Evolutionary conservation across 1,140 invertebrate species (phyloP), one percentile per base, ranked within the genome.

Genomic region (Periplaneta americana): DNA sequence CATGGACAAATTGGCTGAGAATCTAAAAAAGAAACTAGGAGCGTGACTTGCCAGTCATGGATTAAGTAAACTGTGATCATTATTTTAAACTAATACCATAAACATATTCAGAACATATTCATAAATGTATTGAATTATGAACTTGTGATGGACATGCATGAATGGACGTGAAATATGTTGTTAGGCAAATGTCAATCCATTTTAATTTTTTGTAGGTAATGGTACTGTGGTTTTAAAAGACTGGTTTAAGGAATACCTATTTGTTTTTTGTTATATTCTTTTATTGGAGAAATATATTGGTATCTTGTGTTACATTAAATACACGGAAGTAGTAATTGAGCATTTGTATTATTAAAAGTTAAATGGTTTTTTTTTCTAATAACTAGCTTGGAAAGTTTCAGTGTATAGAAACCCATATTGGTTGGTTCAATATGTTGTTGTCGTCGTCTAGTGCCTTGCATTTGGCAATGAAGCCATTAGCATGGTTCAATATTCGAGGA

Each of bases 1-100:
- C 87, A 93, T 99, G 89, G 93, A 99, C 87, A 99, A 98, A 87
- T 87, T 99, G 76, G 97, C 97, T 77, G 96, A 98, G 84, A 99
- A 99, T 88, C 90, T 99, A 83, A 92, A 93, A 82, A 94, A 93
- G 82, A 94, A 94, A 84, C 86, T 95, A 32, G 81, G 81, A 75
- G 84, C 75, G 28, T 87, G 87, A 87, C 86, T 87, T 85, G n/a
- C 37, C 33, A 34, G 28, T 3, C 10, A 11, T 33, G 39, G 11
- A 66, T 9, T 9, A 8, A 66, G 48, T 66, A 66, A 66, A 66
- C 48, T 66, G n/a, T 66, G n/a, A 66, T 10, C 28, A 57, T 57
- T 28, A 66, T 66, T 66, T 28, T 66, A n/a, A 15, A 18, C 0
- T 66, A 66, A 1, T 48, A 13, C 39, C 48, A n/a, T 28, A n/a